Base-by-base conservation (phyloP, 2,888 invertebrate species). In the Agonopterix heracliana region DNA sequence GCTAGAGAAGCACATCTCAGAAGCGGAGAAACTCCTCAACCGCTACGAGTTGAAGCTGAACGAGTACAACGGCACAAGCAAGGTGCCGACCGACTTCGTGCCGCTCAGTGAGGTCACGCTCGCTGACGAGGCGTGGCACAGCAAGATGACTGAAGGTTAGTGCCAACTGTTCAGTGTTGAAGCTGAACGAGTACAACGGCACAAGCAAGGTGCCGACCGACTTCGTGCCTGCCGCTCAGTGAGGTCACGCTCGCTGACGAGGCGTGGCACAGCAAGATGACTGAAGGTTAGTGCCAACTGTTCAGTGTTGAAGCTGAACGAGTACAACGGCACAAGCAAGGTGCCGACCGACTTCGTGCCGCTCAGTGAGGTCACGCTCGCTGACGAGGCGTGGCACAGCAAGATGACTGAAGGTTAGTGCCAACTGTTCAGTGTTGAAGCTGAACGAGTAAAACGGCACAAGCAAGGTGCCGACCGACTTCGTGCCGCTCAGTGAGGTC, bases 31-130 rank as follows among this genome's bases (percentile, higher is more conserved):
- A 52, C 70, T 91, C 2, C 71, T 92, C 36, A 89, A 81, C 54
- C 91, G 89, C 59, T 91, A 90, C 59, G 91, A 91, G 59, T 72
- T 82, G 47, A 91, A 90, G 58, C 67, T 92, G 42, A 86, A 81
- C 42, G 91, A 91, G 57, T 83, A 77, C 63, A 83, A 84, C 54
- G 72, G 63, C 1, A 86, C 77, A 12, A 66, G 59, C 38, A 74
- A 73, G 42, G 71, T 75, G 45, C 82, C 74, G 51, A 78, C 81
- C 0, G 87, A 86, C 56, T 71, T 84, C 49, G 80, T 82, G 43
- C 80, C 81, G 8, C 70, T 88, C 9, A 82, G 69, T 54, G 88
- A 88, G 40, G 81, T 89, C 8, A 76, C 88, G 0, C 63, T 81
- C 1, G 86, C 87, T 11, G 89, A 89, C 53, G 89, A 89, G 55